Base-by-base conservation (phyloP, 2,888 invertebrate species). In the Mesodorylaimus sp. region DNA sequence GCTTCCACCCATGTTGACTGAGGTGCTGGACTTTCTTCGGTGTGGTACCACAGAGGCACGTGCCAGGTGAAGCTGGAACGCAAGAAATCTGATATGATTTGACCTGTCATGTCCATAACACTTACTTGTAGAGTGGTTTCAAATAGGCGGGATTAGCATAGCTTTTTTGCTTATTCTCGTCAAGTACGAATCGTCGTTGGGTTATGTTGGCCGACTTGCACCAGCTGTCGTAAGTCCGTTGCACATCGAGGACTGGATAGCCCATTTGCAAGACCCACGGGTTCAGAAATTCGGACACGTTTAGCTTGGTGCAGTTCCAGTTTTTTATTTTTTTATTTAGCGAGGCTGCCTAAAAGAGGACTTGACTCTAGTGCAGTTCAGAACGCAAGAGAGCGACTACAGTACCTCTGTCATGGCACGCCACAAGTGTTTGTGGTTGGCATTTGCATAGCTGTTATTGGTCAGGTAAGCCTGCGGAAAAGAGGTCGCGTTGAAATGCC, bases 351-450 rank as follows among this genome's bases (percentile, higher is more conserved):
- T 32, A 32, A 32, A 10, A 32, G 16, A 32, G 16, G 7, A 32
- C 16, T 32, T 32, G n/a, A n/a, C n/a, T n/a, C n/a, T n/a, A n/a
- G n/a, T n/a, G n/a, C n/a, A n/a, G n/a, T n/a, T n/a, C n/a, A n/a
- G n/a, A n/a, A n/a, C n/a, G n/a, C n/a, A n/a, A n/a, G n/a, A n/a
- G n/a, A n/a, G n/a, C n/a, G n/a, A n/a, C n/a, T n/a, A n/a, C 10
- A 10, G 10, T 21, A 65, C 81, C 63, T 76, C 74, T 52, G 77
- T 78, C 55, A 82, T 73, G 36, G 77, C 76, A 45, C 75, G 71
- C 88, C 88, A 89, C 0, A 89, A 73, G 62, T 88, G 85, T 59
- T 80, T 73, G 3, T 79, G 79, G 54, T 81, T 81, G 10, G 82
- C 81, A 64, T 79, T 83, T 43, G 73, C 72, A 66, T 76, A 82